Evolutionary conservation across 1,140 invertebrate genomes (phyloP), one percentile per base, ranked within the genome.

Genomic region (Drosophila pectinifera): DNA sequence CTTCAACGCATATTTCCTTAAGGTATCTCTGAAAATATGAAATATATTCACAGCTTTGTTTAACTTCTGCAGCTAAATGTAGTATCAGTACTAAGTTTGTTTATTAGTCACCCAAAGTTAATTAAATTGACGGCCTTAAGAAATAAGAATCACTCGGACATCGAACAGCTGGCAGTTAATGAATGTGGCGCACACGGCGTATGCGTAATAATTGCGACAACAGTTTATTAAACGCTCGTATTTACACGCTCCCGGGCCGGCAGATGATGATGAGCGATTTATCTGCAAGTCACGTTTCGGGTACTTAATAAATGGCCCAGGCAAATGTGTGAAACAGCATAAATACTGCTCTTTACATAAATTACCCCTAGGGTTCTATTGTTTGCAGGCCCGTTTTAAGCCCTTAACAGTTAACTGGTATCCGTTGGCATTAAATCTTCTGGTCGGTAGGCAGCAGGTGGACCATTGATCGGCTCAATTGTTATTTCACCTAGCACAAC

Each of bases 211-310:
- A 78, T 77, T 77, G 48, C 56, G 54, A 39, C 38, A 72, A 31
- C 69, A 80, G 57, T 72, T 70, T 80, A 80, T 80, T 80, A 76
- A 80, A 80, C 42, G 77, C 42, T 57, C 63, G 78, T 80, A 75
- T 76, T 76, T 76, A 76, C 73, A 76, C 61, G 53, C 62, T 48
- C 34, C 53, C 22, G 43, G 53, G 53, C 39, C 54, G 36, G 62
- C 73, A 49, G 39, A 62, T 73, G 73, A 62, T 73, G 73, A 56
- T 48, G 49, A 48, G 36, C 69, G 41, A 73, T 80, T 74, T 63
- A 80, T 69, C 54, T 74, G 70, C 78, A 70, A 75, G 64, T 70
- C 78, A 80, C 64, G 78, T 80, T 80, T 70, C 43, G 42, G 78
- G 63, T 62, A 69, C 78, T 63, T 80, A 68, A 80, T 80, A 69